Percentiles rank a stretch among this genome's conserved stretches.
Evolutionary conservation across 2,888 invertebrate species (phyloP).

Genomic region (Blastobasis adustella): DNA sequence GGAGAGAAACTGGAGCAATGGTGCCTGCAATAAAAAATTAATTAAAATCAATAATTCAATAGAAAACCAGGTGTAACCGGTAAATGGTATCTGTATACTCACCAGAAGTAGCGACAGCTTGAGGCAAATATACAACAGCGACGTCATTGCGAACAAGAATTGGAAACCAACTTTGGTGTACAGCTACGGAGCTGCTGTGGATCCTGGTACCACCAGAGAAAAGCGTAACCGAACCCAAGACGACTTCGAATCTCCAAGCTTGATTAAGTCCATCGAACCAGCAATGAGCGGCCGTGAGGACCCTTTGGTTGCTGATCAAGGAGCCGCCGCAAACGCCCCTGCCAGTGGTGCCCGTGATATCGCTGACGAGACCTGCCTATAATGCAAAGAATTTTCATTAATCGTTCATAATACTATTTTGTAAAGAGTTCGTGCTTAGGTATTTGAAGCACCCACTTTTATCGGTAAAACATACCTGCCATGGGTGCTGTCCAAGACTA

Average conservation of each 20-base stretch:
- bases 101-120: conserved; percentile 25
- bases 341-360: background rate
- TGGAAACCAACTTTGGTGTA: conserved; percentile 37
- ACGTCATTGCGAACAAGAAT: conserved; percentile 33
- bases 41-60: background rate
- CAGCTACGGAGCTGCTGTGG: conserved; percentile 7
- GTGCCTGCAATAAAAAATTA: conserved; percentile 16
- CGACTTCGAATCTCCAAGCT: conserved; percentile 22
- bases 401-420: no score
- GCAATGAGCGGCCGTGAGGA: conserved; percentile 25
- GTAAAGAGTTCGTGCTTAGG: no score
- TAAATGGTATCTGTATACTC: conserved; percentile 8
- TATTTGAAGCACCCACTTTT: no score
- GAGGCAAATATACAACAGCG: conserved; percentile 32
- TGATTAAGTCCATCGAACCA: conserved; percentile 14
- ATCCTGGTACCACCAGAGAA: conserved; percentile 15
- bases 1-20: conserved; percentile 29
- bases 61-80: background rate
- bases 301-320: background rate
- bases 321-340: background rate
- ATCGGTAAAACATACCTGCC: no score
- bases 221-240: conserved; percentile 20
- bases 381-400: no score
- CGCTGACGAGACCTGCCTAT: background rate
- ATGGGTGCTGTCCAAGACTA: no score